Conservation (phyloP, 2,113 vertebrate species). For the Bufo bufo region DNA sequence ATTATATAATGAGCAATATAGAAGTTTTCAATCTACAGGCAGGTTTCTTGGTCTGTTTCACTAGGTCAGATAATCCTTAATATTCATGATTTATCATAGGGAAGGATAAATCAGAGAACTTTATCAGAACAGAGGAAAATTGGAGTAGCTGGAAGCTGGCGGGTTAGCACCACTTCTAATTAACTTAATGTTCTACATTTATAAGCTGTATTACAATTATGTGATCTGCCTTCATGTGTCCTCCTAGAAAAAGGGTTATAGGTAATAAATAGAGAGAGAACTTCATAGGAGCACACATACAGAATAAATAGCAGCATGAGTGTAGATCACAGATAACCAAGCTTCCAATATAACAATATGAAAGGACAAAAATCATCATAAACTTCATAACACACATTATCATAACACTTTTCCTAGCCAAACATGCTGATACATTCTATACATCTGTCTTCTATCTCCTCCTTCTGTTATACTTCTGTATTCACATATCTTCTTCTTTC, state of each 20-base stretch:
- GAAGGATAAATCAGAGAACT: neutral
- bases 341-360: neutral
- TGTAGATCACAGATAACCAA: neutral
- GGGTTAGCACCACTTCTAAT: neutral
- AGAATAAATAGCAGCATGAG: neutral
- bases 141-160: neutral
- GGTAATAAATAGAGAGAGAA: constrained; percentile 30
- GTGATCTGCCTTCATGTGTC: neutral
- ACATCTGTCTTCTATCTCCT: constrained; percentile 27
- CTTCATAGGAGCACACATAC: constrained; percentile 31
- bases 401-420: neutral
- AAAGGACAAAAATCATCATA: neutral
- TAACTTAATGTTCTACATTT: neutral
- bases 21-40: neutral
- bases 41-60: neutral
- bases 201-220: neutral
- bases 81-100: neutral
- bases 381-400: constrained; percentile 13
- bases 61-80: neutral
- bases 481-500: constrained; percentile 53
- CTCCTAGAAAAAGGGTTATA: neutral
- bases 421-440: constrained; percentile 39
- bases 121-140: neutral
- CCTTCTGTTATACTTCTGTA: neutral
- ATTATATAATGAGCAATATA: no score